These are phyloP conservation scores for Burhinus bistriatus DNA, from an alignment of 2,113 vertebrate genomes.

Conservation along the genomic window DNA sequence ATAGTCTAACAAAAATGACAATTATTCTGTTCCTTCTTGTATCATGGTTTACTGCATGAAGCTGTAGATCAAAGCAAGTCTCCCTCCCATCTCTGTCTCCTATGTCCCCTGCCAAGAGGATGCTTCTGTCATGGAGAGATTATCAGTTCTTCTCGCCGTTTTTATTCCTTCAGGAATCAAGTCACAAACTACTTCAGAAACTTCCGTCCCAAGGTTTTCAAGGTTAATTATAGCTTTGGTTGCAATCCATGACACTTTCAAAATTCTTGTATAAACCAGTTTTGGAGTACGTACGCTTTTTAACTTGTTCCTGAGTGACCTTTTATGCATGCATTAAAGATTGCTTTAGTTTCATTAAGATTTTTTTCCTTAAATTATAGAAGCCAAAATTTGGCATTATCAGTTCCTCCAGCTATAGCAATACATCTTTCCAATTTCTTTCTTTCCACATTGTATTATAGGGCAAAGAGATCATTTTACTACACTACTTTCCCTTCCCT, in stretches of 20 bases:
- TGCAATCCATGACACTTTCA: neutral
- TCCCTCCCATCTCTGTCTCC: neutral
- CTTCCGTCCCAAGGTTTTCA: neutral
- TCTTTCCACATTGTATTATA: neutral
- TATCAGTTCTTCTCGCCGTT: neutral
- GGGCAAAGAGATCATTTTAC: neutral
- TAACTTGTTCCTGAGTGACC: neutral
- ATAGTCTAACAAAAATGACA: neutral
- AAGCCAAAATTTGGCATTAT: neutral
- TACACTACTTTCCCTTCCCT: neutral
- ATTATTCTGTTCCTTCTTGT: neutral
- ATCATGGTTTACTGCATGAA: neutral
- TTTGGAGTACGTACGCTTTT: neutral
- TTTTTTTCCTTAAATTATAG: neutral
- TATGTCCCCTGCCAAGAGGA: neutral
- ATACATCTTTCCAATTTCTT: neutral
- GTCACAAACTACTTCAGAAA: constrained; percentile 14
- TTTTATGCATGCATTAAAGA: neutral
- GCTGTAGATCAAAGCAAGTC: neutral
- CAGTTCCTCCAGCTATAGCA: neutral
- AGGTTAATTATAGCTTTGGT: neutral
- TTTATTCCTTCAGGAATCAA: neutral
- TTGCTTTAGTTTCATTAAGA: neutral
- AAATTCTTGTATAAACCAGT: neutral
- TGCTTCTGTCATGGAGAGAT: neutral